phyloP scores from a whole-genome alignment of 2,797 vertebrate genomes.

The Novumbra hubbsi region DNA sequence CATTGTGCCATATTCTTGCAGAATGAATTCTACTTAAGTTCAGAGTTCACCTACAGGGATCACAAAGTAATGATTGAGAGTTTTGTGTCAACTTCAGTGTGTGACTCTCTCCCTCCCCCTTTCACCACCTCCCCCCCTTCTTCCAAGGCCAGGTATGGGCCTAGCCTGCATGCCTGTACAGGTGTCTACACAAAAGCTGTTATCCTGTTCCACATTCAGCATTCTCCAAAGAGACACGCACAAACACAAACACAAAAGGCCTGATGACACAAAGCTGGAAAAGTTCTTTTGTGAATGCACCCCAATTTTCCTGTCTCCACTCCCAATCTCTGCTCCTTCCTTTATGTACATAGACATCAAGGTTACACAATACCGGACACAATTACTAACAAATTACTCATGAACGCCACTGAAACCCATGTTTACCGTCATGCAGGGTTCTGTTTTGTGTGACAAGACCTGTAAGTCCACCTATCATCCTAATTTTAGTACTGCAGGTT shows the following conservation, averaged over 20 bases:
- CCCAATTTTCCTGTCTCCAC: background rate
- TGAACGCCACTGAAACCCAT: background rate
- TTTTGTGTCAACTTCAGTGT: background rate
- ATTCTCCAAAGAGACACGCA: slow-evolving; percentile 12
- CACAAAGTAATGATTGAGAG: background rate
- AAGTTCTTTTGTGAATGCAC: slow-evolving; percentile 10
- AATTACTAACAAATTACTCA: background rate
- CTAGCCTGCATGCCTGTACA: slow-evolving; percentile 43
- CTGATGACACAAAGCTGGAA: slow-evolving; percentile 3
- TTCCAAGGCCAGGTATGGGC: slow-evolving; percentile 18
- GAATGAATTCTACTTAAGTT: background rate
- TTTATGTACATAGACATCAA: slow-evolving; percentile 1
- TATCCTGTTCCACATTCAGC: slow-evolving; percentile 22
- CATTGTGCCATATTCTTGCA: too few relatives aligned
- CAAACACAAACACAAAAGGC: background rate
- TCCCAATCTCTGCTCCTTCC: background rate
- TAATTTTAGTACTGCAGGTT: background rate
- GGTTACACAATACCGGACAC: background rate
- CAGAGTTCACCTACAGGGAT: background rate
- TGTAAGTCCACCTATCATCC: background rate
- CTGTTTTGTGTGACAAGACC: background rate
- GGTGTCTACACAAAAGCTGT: slow-evolving; percentile 51
- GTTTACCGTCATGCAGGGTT: background rate
- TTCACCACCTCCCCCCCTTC: slow-evolving; percentile 8
- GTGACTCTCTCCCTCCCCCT: background rate